Evolutionary conservation across 2,113 vertebrate genomes (phyloP), one percentile per base, ranked within the genome.

Genomic region (Lates calcarifer): DNA sequence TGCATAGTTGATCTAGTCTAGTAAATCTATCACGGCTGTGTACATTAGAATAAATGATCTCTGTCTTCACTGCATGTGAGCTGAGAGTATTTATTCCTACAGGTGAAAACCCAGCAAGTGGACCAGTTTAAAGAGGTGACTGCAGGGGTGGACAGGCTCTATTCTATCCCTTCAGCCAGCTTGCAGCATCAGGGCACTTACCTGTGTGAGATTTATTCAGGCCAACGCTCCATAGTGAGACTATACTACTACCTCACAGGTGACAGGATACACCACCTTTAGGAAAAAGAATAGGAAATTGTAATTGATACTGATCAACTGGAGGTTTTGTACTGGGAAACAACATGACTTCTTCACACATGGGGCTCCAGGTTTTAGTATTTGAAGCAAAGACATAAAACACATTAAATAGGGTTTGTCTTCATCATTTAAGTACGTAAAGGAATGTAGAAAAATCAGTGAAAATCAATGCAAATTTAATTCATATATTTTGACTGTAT

Each of bases 151-250:
- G 95, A 95, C 86, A 75, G 17, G 28, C 81, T 94, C 18, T 95
- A 91, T 68, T 89, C 91, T 61, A 94, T 95, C 84, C 87, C 92
- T 5, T 83, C 85, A 2, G 73, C 89, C 60, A 81, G 63, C 5
- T 7, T n/a, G 15, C 74, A 90, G 39, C 92, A 96, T 74, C 68
- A 91, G n/a, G 95, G 94, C 39, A 95, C 93, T 41, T 95, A 94
- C 91, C 93, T 93, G 91, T 96, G 94, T 87, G 94, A 95, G 89
- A 90, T 96, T 74, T 93, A 89, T 81, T 91, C 92, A 4, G 74
- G 67, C 28, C 58, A 77, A 15, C 74, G 53, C 39, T 94, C 94
- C 60, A 76, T 95, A 12, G 85, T 92, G 65, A 85, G 94, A 43
- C 77, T 94, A 5, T 95, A 94, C 90, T 94, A 55, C 81, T 86